Evolutionary conservation across 2,888 invertebrate genomes (phyloP).

Genomic region (Tetramorium bicarinatum): DNA sequence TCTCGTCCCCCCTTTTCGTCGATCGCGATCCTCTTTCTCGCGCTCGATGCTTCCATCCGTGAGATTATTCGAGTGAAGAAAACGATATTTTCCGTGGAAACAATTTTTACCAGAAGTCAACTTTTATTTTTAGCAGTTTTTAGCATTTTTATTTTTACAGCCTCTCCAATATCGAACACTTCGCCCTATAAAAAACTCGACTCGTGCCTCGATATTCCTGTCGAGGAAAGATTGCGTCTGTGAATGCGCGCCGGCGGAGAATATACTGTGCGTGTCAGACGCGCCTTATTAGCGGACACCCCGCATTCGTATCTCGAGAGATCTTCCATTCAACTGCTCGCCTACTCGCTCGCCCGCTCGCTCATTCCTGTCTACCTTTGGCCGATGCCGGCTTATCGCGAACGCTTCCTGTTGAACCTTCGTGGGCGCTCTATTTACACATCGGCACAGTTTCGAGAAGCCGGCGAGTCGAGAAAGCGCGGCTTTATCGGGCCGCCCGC

Average conservation of each 20-base stretch:
- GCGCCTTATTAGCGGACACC: slow-evolving; percentile 2
- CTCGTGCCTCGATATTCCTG: background rate
- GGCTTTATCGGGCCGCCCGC: slow-evolving; percentile 58
- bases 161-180: background rate
- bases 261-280: slow-evolving; percentile 9
- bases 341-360: slow-evolving; percentile 23
- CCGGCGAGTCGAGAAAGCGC: slow-evolving; percentile 65
- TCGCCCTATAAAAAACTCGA: background rate
- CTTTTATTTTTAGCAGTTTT: background rate
- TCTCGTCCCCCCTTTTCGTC: slow-evolving; percentile 30
- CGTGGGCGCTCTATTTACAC: slow-evolving; percentile 69
- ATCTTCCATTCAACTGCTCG: slow-evolving; percentile 45
- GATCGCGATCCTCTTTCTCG: slow-evolving; percentile 3
- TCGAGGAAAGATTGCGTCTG: background rate
- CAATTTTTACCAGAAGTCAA: background rate
- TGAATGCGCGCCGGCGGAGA: background rate
- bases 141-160: background rate
- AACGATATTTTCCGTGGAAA: background rate
- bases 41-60: background rate
- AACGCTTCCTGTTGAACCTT: slow-evolving; percentile 57
- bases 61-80: background rate
- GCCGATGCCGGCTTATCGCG: slow-evolving; percentile 41
- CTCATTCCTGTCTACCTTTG: slow-evolving; percentile 42
- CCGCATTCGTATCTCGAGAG: slow-evolving; percentile 13
- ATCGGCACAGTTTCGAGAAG: slow-evolving; percentile 72